Evolutionary conservation across 2,888 invertebrate genomes (phyloP), one percentile per base, ranked within the genome.

Genomic region (Lacanobia wlatinum): DNA sequence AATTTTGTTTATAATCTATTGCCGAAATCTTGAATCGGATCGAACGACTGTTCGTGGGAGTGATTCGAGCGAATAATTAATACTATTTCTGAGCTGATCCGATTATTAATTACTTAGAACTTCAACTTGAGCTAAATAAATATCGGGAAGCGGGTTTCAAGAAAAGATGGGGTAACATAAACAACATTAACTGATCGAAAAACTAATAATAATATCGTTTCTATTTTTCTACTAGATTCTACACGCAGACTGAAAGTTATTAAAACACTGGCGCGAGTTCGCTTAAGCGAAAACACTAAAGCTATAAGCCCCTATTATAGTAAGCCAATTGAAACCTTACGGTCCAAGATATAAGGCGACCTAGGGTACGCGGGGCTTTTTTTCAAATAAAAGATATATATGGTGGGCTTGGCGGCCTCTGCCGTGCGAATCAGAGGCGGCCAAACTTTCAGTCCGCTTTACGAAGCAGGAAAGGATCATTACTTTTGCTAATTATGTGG

Each of bases 381-480:
- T 8, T 58, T 40, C 10, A 67, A 40, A 64, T 64, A 70, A 68
- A 68, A 59, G 10, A 70, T 73, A 68, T 65, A 82, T 71, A 71
- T 50, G n/a, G n/a, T 50, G n/a, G 14, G 2, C 10, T 61, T 72
- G 63, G 79, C 40, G 18, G 16, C 58, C 50, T 74, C 53, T 61
- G 65, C 21, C 62, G 68, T 55, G 81, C 74, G 18, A 48, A 1
- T 50, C 70, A 70, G 62, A 61, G 63, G 56, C 55, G 38, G 43
- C 46, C 65, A 58, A 65, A 53, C 70, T 73, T 78, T 55, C 83
- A 84, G 75, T 65, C 82, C 59, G 75, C 82, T 62, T 58, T 6
- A 56, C 12, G 52, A 60, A 63, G 53, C 28, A 74, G 73, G 73
- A 79, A 78, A 72, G 72, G 79, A 78, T 62, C 62, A 2, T 53